phyloP scores from a whole-genome alignment of 2,888 invertebrate species.

The Pyrgus malvae region DNA sequence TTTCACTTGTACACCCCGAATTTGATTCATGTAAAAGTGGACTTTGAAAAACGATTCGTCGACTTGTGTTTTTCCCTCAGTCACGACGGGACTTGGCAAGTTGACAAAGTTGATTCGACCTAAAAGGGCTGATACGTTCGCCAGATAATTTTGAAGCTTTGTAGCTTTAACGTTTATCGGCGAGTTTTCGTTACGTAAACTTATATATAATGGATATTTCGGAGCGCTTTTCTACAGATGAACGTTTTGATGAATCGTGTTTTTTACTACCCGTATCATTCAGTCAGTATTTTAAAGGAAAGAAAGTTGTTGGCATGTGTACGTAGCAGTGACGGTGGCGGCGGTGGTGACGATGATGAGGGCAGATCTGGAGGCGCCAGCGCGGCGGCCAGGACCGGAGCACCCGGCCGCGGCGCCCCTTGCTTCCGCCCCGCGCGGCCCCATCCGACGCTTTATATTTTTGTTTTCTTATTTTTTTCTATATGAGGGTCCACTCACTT shows the following conservation, averaged over 20 bases:
- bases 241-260: no score
- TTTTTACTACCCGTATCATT: no score
- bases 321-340: no score
- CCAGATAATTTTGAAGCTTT: constrained; percentile 15
- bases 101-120: constrained; percentile 27
- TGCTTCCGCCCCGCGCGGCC: constrained; percentile 42
- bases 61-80: constrained; percentile 38
- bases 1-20: constrained; percentile 39
- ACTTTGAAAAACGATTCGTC: constrained; percentile 41
- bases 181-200: background rate
- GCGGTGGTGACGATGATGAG: background rate
- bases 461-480: constrained; percentile 70
- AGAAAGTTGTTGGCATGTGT: no score
- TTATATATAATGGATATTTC: constrained; percentile 3
- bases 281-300: no score
- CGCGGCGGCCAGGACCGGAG: no score
- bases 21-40: constrained; percentile 42
- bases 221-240: background rate
- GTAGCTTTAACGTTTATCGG: constrained; percentile 3
- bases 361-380: no score
- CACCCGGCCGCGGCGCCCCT: constrained; percentile 31
- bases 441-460: constrained; percentile 53
- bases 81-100: constrained; percentile 36
- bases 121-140: constrained; percentile 20
- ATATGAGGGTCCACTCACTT: constrained; percentile 77